These are phyloP conservation scores for Arrhamphus sclerolepis DNA, from an alignment of 2,797 vertebrate species.

Conservation along the genomic window DNA sequence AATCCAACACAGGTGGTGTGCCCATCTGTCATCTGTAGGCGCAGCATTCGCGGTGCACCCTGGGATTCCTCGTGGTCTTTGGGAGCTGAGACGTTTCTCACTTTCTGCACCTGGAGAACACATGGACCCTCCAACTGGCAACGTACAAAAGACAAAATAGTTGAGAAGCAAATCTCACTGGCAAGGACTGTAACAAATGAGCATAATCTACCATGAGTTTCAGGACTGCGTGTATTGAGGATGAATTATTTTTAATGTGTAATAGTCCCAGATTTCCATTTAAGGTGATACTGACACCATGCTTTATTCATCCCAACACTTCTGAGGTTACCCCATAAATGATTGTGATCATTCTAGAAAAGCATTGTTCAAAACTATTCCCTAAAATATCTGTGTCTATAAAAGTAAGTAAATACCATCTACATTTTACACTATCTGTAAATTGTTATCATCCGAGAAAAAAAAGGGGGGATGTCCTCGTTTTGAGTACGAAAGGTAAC, in stretches of 20 bases:
- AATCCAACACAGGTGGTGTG: constrained; percentile 91
- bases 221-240: not conserved
- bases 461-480: not conserved
- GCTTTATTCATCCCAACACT: constrained; percentile 5
- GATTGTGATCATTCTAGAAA: not conserved
- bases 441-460: not conserved
- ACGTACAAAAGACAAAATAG: constrained; percentile 17
- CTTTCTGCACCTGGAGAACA: constrained; percentile 96
- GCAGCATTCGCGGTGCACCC: constrained; percentile 93
- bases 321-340: constrained; percentile 8
- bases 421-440: too few relatives aligned
- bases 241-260: not conserved
- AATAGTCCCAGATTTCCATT: not conserved
- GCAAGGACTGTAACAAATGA: not conserved
- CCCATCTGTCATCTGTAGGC: constrained; percentile 97
- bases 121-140: constrained; percentile 93
- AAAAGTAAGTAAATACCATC: too few relatives aligned
- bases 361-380: too few relatives aligned
- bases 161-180: constrained; percentile 1
- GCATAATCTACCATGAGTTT: not conserved
- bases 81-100: constrained; percentile 92
- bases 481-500: not conserved
- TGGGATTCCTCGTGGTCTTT: constrained; percentile 97
- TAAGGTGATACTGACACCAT: not conserved
- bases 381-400: too few relatives aligned